A percentile compares a stretch with the other conserved stretches of the same genome.
These are phyloP conservation scores for Drosophila nigrodunni DNA, from an alignment of 1,140 invertebrate genomes.

Conservation along the genomic window DNA sequence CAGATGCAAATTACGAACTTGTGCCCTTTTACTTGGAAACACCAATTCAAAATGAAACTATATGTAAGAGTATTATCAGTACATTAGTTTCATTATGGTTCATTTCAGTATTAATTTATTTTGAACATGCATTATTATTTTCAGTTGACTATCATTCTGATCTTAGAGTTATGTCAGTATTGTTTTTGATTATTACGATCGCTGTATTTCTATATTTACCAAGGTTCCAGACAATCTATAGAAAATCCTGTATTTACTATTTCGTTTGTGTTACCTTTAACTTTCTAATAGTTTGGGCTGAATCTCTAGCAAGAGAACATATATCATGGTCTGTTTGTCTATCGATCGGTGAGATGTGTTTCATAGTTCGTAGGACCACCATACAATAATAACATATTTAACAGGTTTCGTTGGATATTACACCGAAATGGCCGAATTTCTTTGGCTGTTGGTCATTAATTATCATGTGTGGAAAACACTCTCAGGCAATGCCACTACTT, in stretches of 20 bases:
- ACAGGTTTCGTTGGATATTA: not conserved
- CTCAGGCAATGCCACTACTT: not conserved
- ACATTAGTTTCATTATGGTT: too few relatives aligned
- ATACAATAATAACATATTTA: not conserved
- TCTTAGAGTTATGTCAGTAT: not conserved
- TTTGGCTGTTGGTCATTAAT: slow-evolving; percentile 11
- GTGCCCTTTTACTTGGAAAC: not conserved
- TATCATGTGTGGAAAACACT: slow-evolving; percentile 1
- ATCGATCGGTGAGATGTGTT: not conserved
- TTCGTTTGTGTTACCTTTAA: slow-evolving; percentile 2
- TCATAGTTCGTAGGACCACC: not conserved
- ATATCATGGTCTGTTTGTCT: not conserved
- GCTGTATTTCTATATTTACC: not conserved
- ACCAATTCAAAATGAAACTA: not conserved
- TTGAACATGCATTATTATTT: not conserved
- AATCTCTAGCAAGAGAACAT: not conserved
- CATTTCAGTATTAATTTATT: too few relatives aligned
- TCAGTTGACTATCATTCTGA: not conserved
- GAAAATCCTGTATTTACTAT: not conserved
- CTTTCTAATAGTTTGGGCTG: not conserved
- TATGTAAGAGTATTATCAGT: not conserved
- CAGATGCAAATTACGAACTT: slow-evolving; percentile 1
- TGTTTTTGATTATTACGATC: slow-evolving; percentile 11
- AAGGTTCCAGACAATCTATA: not conserved
- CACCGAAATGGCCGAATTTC: not conserved